A percentile compares a stretch with the other conserved stretches of the same genome.
These are phyloP conservation scores for Amia ocellicauda DNA, from an alignment of 2,113 vertebrate genomes.

Conservation along the genomic window DNA sequence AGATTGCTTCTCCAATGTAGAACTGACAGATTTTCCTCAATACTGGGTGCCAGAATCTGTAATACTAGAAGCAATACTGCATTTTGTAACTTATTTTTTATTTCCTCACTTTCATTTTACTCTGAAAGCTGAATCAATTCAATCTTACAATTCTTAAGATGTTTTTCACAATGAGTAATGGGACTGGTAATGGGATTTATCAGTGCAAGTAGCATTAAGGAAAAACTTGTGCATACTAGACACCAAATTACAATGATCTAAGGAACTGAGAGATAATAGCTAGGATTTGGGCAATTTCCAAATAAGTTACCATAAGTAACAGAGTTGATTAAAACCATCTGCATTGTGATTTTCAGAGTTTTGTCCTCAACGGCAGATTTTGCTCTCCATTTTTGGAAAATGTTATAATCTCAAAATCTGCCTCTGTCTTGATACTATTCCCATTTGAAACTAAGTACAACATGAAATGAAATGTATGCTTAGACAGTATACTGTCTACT, in stretches of 20 bases:
- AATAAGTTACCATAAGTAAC: neutral
- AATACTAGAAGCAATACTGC: no score
- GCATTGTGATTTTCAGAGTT: no score
- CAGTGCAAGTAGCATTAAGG: neutral
- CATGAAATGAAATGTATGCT: no score
- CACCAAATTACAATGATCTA: neutral
- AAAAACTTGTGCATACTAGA: neutral
- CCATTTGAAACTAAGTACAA: no score
- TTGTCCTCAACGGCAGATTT: no score
- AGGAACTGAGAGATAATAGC: neutral
- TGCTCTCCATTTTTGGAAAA: no score
- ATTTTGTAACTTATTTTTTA: neutral
- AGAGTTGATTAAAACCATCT: no score
- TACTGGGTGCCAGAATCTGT: no score
- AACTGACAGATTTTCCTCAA: no score
- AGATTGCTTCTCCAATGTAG: neutral
- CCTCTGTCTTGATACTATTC: no score
- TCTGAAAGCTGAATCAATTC: neutral
- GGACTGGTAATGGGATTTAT: constrained; percentile 6
- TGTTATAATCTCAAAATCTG: no score
- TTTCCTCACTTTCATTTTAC: neutral
- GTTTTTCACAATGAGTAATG: constrained; percentile 8
- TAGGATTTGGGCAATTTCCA: neutral
- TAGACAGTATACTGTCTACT: no score
- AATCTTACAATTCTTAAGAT: neutral